Conservation (phyloP, 1,140 invertebrate genomes). For the Tachypleus tridentatus region DNA sequence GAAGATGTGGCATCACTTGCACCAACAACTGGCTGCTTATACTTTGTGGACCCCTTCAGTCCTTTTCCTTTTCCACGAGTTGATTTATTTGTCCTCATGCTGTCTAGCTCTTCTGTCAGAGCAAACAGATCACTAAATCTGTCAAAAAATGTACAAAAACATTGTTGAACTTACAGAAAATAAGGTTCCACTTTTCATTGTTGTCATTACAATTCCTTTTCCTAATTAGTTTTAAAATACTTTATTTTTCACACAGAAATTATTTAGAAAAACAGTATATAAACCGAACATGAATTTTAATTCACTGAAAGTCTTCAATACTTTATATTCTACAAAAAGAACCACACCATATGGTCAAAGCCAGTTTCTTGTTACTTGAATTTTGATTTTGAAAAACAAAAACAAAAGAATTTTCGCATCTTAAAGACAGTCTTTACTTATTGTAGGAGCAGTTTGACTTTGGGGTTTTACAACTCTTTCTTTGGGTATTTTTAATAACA, state of each 20-base stretch:
- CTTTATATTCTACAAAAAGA: too few species aligned
- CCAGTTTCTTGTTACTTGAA: too few species aligned
- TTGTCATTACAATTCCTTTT: background rate
- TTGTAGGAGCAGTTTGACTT: too few species aligned
- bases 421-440: too few species aligned
- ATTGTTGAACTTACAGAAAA: slow-evolving; percentile 1
- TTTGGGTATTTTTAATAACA: too few species aligned
- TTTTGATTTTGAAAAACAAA: too few species aligned
- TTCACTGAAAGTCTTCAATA: too few species aligned
- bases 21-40: slow-evolving; percentile 32
- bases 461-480: too few species aligned
- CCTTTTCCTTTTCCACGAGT: slow-evolving; percentile 27
- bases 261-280: background rate
- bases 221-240: slow-evolving; percentile 8
- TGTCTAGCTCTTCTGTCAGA: slow-evolving; percentile 71
- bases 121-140: slow-evolving; percentile 79
- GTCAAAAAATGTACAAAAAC: slow-evolving; percentile 13
- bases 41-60: slow-evolving; percentile 32
- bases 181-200: background rate
- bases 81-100: slow-evolving; percentile 38
- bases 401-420: too few species aligned
- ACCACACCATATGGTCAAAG: too few species aligned
- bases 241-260: background rate
- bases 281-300: background rate
- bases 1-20: slow-evolving; percentile 36